Evolutionary conservation across 2,797 vertebrate species (phyloP).

Genomic region (Hemitrygon akajei): DNA sequence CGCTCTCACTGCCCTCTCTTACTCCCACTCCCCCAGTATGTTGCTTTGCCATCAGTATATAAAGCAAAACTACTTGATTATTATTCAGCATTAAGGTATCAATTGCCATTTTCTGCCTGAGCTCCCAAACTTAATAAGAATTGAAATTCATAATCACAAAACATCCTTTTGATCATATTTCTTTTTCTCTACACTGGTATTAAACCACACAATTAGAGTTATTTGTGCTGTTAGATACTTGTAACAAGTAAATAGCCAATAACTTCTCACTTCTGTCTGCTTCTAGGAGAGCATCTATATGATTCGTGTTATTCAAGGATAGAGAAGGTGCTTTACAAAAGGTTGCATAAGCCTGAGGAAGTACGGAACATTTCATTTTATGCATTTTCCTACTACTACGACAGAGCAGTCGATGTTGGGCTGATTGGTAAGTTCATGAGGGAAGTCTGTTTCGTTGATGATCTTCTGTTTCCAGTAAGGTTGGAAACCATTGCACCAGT

Average conservation of each 20-base stretch:
- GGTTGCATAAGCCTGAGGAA: constrained; percentile 63
- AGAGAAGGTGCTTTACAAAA: constrained; percentile 68
- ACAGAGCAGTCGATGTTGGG: constrained; percentile 70
- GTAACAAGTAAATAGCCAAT: background rate
- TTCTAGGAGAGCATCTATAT: constrained; percentile 61
- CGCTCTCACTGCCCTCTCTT: no score
- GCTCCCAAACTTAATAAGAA: background rate
- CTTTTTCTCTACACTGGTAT: background rate
- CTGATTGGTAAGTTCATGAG: constrained; percentile 64
- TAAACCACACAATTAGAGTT: background rate
- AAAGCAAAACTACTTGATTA: background rate
- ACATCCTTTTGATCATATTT: background rate
- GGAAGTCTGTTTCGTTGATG: background rate
- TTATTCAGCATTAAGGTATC: background rate
- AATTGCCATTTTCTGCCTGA: background rate
- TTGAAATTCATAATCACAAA: background rate
- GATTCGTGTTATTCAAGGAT: constrained; percentile 71
- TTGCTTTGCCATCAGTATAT: background rate
- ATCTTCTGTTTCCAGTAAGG: background rate
- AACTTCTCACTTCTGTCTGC: constrained; percentile 24
- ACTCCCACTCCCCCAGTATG: no score
- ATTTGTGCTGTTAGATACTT: background rate
- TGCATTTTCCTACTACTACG: constrained; percentile 87
- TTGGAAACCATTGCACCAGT: no score
- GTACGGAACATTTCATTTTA: constrained; percentile 71